phyloP scores from a whole-genome alignment of 2,888 invertebrate genomes.

The Agrilus cyanescens region DNA sequence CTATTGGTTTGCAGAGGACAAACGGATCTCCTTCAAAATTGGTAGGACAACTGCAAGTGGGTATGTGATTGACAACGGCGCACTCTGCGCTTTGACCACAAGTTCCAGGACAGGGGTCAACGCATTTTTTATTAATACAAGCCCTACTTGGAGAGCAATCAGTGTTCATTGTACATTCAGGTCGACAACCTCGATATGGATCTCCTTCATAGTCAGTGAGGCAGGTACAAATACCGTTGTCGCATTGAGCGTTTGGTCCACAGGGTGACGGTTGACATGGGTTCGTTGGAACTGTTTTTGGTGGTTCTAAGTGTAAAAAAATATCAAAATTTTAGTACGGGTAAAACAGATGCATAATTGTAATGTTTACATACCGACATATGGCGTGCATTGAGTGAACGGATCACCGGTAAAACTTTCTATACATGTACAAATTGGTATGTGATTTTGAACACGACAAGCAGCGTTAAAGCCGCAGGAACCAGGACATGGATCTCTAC shows the following conservation, averaged over 20 bases:
- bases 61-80: slow-evolving; percentile 62
- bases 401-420: slow-evolving; percentile 63
- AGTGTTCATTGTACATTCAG: slow-evolving; percentile 68
- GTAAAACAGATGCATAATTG: background rate
- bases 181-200: slow-evolving; percentile 65
- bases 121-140: slow-evolving; percentile 68
- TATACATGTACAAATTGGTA: slow-evolving; percentile 61
- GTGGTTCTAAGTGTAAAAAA: slow-evolving; percentile 19
- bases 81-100: slow-evolving; percentile 70
- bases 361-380: slow-evolving; percentile 15
- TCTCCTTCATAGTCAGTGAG: slow-evolving; percentile 65
- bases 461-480: slow-evolving; percentile 63
- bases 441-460: slow-evolving; percentile 64
- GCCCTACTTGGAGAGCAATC: slow-evolving; percentile 68
- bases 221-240: slow-evolving; percentile 63
- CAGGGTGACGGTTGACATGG: slow-evolving; percentile 60
- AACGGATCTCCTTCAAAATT: slow-evolving; percentile 62
- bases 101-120: slow-evolving; percentile 74
- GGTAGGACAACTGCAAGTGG: slow-evolving; percentile 44
- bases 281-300: slow-evolving; percentile 30
- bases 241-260: slow-evolving; percentile 63
- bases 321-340: slow-evolving; percentile 6
- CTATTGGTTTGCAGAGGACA: slow-evolving; percentile 42
- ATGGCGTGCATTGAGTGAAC: slow-evolving; percentile 42
- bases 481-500: slow-evolving; percentile 71